Conservation (phyloP, 37 sponge, comb jelly and placozoan genomes). For the Chondrilla cf. caribensis region DNA sequence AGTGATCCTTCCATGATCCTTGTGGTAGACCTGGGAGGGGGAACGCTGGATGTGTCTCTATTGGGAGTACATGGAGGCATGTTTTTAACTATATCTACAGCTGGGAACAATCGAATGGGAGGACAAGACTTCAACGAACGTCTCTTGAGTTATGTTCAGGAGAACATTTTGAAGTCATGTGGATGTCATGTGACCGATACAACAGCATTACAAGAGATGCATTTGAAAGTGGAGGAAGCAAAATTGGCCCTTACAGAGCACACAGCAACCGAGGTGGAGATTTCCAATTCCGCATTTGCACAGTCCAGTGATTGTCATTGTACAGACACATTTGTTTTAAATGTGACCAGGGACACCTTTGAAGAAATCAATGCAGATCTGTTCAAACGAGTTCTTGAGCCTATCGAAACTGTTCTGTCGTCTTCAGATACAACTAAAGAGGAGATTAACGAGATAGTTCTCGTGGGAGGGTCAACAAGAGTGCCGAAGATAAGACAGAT, state of each 20-base stretch:
- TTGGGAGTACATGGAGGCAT: conserved; percentile 53
- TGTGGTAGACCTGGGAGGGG: conserved; percentile 71
- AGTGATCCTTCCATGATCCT: conserved; percentile 30
- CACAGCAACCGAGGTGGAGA: neutral
- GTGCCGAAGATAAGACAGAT: conserved; percentile 51
- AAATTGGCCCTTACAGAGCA: conserved; percentile 38
- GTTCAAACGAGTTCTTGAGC: conserved; percentile 58
- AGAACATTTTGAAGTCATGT: neutral
- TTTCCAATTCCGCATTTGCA: neutral
- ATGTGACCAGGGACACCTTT: conserved; percentile 39
- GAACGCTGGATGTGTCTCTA: conserved; percentile 65
- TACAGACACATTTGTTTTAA: neutral
- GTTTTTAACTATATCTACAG: conserved; percentile 61
- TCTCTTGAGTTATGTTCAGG: conserved; percentile 28
- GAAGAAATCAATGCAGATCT: conserved; percentile 54
- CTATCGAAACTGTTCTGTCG: conserved; percentile 42
- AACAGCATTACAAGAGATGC: conserved; percentile 24
- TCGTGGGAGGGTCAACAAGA: conserved; percentile 68
- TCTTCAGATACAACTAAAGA: conserved; percentile 25
- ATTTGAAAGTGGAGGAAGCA: conserved; percentile 17
- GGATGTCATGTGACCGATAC: conserved; percentile 6
- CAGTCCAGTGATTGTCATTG: neutral
- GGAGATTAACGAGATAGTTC: conserved; percentile 54
- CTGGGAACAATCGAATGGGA: conserved; percentile 65
- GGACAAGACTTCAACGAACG: conserved; percentile 73